Evolutionary conservation across 2,797 vertebrate genomes (phyloP).

Genomic region (Lepus oiostolus): DNA sequence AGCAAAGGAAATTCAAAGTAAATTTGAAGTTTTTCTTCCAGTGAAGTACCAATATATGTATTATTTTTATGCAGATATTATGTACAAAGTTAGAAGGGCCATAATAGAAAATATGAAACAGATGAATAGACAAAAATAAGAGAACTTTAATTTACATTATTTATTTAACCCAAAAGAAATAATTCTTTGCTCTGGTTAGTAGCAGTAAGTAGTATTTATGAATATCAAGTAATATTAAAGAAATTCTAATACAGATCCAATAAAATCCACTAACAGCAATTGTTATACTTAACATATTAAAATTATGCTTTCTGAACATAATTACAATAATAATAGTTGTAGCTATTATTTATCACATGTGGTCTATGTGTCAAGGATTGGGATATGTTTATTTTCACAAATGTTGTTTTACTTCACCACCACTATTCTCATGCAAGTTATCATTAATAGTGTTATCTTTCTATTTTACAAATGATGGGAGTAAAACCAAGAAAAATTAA

Average conservation of each 20-base stretch:
- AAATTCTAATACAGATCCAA: background rate
- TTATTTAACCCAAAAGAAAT: background rate
- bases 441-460: background rate
- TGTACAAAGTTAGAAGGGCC: background rate
- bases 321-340: background rate
- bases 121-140: background rate
- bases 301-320: background rate
- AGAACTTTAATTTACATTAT: background rate
- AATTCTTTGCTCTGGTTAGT: background rate
- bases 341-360: background rate
- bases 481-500: background rate
- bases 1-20: background rate
- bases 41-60: background rate
- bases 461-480: background rate
- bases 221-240: background rate
- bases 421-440: background rate
- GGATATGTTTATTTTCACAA: background rate
- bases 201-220: background rate
- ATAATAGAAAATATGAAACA: background rate
- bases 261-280: background rate
- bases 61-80: background rate
- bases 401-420: background rate
- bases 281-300: background rate
- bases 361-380: background rate
- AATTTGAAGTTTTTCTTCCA: conserved; percentile 1